Evolutionary conservation across 2,113 vertebrate genomes (phyloP).

Genomic region (Chloroceryle aenea): DNA sequence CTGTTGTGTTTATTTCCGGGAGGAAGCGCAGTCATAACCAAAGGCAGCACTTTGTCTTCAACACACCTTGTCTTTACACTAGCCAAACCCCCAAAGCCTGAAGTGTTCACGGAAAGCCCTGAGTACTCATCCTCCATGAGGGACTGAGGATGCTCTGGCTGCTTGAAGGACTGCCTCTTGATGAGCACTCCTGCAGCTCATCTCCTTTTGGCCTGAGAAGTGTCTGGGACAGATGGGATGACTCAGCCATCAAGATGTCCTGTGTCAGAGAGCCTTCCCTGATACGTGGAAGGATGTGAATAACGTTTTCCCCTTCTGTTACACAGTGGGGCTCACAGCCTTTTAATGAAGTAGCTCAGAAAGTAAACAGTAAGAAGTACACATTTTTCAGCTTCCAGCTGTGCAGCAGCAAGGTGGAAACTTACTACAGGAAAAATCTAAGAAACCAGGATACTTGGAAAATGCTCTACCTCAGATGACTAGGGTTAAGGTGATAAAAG

Average conservation of each 20-base stretch:
- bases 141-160: not conserved
- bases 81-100: not conserved
- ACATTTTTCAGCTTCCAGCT: constrained; percentile 45
- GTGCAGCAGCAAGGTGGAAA: not conserved
- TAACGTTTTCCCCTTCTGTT: constrained; percentile 42
- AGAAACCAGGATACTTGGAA: not conserved
- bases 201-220: not conserved
- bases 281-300: constrained; percentile 39
- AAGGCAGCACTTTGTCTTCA: constrained; percentile 39
- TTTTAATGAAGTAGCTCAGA: constrained; percentile 37
- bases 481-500: not conserved
- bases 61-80: not conserved
- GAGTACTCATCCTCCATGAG: not conserved
- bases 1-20: constrained; percentile 53
- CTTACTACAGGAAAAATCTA: not conserved
- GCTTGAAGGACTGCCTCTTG: not conserved
- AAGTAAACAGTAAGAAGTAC: constrained; percentile 39
- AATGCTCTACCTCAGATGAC: not conserved
- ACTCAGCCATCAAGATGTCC: constrained; percentile 58
- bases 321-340: constrained; percentile 17
- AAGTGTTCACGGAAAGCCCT: not conserved
- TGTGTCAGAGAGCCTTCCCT: constrained; percentile 6
- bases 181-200: not conserved
- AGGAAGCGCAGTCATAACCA: constrained; percentile 29
- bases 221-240: constrained; percentile 58